Percentiles rank a stretch among this genome's conserved stretches.
Conservation (phyloP, 2,797 vertebrate species). For the Gymnothorax reevesii region DNA sequence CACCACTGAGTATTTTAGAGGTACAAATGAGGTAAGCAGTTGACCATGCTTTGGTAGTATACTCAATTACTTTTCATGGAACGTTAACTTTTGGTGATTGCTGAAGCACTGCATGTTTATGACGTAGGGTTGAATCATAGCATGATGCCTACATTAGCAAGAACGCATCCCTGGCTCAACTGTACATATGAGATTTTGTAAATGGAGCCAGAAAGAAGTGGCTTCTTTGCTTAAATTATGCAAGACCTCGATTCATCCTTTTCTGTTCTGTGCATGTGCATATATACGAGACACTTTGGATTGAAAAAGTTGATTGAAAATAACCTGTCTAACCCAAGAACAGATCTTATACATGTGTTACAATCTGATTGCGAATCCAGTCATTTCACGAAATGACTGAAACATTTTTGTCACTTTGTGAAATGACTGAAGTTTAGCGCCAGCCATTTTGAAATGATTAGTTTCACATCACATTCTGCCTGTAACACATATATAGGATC, state of each 20-base stretch:
- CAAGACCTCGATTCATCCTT: neutral
- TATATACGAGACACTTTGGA: too few species aligned
- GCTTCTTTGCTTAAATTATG: neutral
- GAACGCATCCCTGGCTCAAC: neutral
- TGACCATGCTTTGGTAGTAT: neutral
- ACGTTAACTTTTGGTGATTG: neutral
- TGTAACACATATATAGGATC: too few species aligned
- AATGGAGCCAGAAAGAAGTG: neutral
- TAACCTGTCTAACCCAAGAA: neutral
- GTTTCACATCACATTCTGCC: too few species aligned
- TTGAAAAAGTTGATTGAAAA: neutral
- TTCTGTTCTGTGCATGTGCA: too few species aligned
- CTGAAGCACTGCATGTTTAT: neutral
- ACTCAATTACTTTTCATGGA: neutral
- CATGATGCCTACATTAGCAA: conserved; percentile 4
- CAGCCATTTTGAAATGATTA: too few species aligned
- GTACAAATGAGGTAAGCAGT: neutral
- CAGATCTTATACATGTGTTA: too few species aligned
- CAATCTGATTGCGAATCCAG: too few species aligned
- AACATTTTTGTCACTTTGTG: too few species aligned
- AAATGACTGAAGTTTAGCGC: too few species aligned
- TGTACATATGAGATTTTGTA: neutral
- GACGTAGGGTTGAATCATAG: neutral
- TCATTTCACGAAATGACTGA: too few species aligned
- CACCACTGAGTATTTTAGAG: conserved; percentile 28